Base-by-base conservation (phyloP, 2,888 invertebrate species). In the Rhagonycha lutea region DNA sequence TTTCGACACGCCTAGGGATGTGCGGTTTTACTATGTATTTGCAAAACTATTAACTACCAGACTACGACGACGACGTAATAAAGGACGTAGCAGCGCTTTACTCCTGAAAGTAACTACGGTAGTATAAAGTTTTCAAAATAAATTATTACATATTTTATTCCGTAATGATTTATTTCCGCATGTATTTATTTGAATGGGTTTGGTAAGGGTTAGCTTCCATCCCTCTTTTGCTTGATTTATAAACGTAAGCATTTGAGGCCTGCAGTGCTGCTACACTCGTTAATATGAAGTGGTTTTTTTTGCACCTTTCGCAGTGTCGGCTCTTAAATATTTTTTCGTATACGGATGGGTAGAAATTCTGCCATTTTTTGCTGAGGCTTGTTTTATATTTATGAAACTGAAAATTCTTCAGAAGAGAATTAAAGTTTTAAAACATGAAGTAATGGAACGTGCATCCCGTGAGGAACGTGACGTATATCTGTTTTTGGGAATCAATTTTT, bases 1-100 rank as follows among this genome's bases (percentile, higher is more conserved):
- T 73, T 68, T 68, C 12, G 62, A 63, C 29, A 68, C 69, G 61
- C 63, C 69, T 68, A 67, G 68, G 72, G 68, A 73, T 69, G 47
- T 73, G 73, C 62, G 73, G 73, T 69, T 73, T 68, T 4, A 32
- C 24, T 63, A 68, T 18, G 18, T 18, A 18, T 69, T 68, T 63
- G 23, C 71, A 71, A 23, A 24, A 65, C 23, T 65, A 26, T 18
- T 65, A 47, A 47, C 47, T 47, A 12, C 47, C 26, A 26, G 5
- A 7, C 18, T 18, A 18, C 18, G 18, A 18, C 18, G 18, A 2
- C 18, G n/a, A 47, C n/a, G 47, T 10, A 61, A 70, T 61, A 61
- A 70, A 47, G 28, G 68, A 70, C 28, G 28, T 29, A 72, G n/a
- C 71, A 26, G 4, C 24, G 14, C 71, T 47, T 47, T 60, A 71